phyloP scores from a whole-genome alignment of 2,888 invertebrate genomes.

The Dendrolimus houi region DNA sequence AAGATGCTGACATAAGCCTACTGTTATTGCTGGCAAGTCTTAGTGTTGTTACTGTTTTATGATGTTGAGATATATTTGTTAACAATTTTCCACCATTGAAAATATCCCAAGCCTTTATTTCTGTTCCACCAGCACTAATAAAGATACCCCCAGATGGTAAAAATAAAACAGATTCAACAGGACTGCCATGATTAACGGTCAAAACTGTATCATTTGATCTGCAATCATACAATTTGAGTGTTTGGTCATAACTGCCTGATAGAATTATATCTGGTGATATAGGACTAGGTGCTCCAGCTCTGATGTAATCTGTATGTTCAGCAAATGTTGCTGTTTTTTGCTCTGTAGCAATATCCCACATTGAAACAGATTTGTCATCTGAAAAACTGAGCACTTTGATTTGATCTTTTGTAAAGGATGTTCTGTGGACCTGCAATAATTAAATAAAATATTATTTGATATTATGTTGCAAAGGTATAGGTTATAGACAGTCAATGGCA shows the following conservation, averaged over 20 bases:
- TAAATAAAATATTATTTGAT: background rate
- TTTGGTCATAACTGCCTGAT: conserved; percentile 93
- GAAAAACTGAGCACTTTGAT: conserved; percentile 90
- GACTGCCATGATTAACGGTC: conserved; percentile 89
- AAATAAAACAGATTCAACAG: conserved; percentile 92
- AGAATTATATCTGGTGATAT: conserved; percentile 84
- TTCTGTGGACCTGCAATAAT: conserved; percentile 81
- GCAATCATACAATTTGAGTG: conserved; percentile 91
- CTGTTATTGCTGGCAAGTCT: conserved; percentile 88
- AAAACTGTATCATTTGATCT: conserved; percentile 82
- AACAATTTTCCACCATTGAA: conserved; percentile 91
- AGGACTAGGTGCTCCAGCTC: conserved; percentile 89
- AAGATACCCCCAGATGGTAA: conserved; percentile 93
- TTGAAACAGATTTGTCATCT: conserved; percentile 89
- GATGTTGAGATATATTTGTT: conserved; percentile 91
- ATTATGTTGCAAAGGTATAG: no score
- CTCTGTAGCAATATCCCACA: conserved; percentile 96
- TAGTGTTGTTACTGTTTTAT: conserved; percentile 95
- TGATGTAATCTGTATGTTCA: conserved; percentile 87
- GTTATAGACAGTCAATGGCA: no score
- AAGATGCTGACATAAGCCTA: conserved; percentile 90
- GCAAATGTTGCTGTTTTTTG: conserved; percentile 79
- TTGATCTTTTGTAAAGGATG: conserved; percentile 87
- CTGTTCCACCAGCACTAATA: conserved; percentile 93
- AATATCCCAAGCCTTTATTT: conserved; percentile 95